These are phyloP conservation scores for Scarus forsteni DNA, from an alignment of 2,797 vertebrate genomes.

Conservation along the genomic window DNA sequence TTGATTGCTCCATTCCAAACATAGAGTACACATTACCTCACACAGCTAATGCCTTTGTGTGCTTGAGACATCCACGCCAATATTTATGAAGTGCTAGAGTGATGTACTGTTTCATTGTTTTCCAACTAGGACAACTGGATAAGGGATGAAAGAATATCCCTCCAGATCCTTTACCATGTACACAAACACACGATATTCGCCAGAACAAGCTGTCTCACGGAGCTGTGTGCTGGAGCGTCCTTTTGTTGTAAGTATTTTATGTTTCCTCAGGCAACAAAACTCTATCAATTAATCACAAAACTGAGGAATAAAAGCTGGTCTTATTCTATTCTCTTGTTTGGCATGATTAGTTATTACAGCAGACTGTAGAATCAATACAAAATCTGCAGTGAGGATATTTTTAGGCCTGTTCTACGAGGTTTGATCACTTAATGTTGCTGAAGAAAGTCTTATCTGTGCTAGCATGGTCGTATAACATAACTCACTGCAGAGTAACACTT, in stretches of 20 bases:
- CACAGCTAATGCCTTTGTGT: neutral
- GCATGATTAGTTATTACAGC: neutral
- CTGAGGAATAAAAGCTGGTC: neutral
- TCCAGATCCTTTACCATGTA: neutral
- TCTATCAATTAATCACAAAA: neutral
- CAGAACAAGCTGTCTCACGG: conserved; percentile 12
- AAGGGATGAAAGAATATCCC: conserved; percentile 39
- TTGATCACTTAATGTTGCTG: neutral
- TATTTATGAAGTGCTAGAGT: conserved; percentile 30
- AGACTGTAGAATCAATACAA: neutral
- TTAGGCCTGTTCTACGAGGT: neutral
- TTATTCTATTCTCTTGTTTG: neutral
- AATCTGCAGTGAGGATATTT: neutral
- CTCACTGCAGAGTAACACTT: too few relatives aligned
- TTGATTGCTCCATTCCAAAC: neutral
- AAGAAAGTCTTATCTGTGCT: neutral
- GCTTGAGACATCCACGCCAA: conserved; percentile 1
- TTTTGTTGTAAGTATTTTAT: conserved; percentile 22
- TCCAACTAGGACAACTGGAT: conserved; percentile 37
- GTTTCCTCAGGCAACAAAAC: conserved; percentile 21
- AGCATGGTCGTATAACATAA: neutral
- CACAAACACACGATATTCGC: neutral
- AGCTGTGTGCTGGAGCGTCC: neutral
- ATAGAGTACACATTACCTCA: neutral
- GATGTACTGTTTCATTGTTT: neutral